These are phyloP conservation scores for Ptiloglossa arizonensis DNA, from an alignment of 1,140 invertebrate species.

Conservation along the genomic window DNA sequence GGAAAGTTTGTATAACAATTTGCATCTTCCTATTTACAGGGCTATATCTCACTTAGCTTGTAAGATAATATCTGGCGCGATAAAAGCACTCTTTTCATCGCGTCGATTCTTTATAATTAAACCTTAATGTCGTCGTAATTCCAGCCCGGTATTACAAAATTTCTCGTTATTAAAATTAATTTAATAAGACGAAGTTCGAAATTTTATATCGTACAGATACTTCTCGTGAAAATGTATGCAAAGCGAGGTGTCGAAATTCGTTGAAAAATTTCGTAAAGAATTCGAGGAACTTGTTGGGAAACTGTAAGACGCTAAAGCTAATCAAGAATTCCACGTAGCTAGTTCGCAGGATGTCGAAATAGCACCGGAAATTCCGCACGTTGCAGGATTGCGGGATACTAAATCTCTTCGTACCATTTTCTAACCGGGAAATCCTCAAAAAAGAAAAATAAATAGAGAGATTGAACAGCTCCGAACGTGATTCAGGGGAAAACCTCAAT, in stretches of 20 bases:
- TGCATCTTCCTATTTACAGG: neutral
- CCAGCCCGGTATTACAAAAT: neutral
- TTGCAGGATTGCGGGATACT: neutral
- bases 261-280: neutral
- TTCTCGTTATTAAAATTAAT: neutral
- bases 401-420: neutral
- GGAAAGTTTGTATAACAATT: neutral
- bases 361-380: neutral
- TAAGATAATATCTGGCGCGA: neutral
- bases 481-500: too few species aligned
- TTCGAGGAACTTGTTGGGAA: neutral
- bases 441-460: too few species aligned
- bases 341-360: neutral
- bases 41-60: neutral
- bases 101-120: constrained; percentile 1
- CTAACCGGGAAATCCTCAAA: neutral
- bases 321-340: constrained; percentile 23
- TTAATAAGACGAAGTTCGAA: neutral
- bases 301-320: neutral
- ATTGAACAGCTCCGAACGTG: neutral
- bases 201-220: too few species aligned
- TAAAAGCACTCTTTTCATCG: neutral
- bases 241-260: neutral
- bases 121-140: neutral
- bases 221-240: too few species aligned